Evolutionary conservation across 2,113 vertebrate species (phyloP).

Genomic region (Oreochromis spilurus): DNA sequence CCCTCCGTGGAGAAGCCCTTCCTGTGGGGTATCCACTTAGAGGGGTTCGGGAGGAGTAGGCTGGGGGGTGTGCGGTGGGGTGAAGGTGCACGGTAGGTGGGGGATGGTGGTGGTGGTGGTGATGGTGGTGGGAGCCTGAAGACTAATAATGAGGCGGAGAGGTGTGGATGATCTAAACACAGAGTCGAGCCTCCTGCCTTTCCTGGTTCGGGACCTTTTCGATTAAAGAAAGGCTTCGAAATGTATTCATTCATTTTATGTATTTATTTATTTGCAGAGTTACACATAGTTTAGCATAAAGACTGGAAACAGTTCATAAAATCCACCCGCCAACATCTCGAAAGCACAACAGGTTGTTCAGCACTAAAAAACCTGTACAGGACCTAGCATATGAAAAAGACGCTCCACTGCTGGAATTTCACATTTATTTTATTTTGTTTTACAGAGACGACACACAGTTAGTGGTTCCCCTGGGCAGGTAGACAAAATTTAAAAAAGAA

Average conservation of each 20-base stretch:
- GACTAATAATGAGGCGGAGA: background rate
- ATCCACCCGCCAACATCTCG: background rate
- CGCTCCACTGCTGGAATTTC: background rate
- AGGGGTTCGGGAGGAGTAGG: constrained; percentile 32
- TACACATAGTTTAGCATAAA: background rate
- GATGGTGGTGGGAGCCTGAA: background rate
- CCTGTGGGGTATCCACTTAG: constrained; percentile 76
- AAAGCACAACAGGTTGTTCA: background rate
- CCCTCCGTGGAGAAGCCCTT: constrained; percentile 68
- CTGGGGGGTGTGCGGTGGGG: background rate
- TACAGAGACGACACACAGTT: background rate
- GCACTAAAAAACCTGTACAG: background rate
- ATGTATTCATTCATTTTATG: background rate
- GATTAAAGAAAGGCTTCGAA: background rate
- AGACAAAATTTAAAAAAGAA: rapidly evolving
- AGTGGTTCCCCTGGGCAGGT: background rate
- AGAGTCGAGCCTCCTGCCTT: background rate
- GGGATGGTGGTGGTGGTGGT: background rate
- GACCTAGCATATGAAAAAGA: background rate
- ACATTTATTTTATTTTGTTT: background rate
- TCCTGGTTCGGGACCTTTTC: background rate
- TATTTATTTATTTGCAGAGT: background rate
- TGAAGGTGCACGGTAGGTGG: background rate
- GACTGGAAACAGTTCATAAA: background rate
- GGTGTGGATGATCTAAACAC: constrained; percentile 19